Evolutionary conservation across 2,797 vertebrate species (phyloP).

Genomic region (Microctenopoma steveboyesi): DNA sequence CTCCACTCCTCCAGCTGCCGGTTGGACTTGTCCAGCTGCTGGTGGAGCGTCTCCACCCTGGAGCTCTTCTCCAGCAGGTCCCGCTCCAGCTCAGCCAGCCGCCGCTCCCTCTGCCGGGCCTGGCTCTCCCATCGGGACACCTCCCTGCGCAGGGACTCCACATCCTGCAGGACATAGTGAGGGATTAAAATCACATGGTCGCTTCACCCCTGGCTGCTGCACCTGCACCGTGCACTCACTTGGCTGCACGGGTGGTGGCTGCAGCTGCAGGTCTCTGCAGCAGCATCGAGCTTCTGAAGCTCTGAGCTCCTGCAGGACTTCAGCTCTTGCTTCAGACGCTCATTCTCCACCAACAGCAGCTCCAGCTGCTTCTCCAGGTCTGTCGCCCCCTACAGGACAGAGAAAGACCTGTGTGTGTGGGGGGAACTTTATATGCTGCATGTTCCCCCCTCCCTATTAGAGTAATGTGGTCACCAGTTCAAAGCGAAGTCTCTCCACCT

Average conservation of each 20-base stretch:
- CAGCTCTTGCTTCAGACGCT: slow-evolving; percentile 90
- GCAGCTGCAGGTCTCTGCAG: slow-evolving; percentile 66
- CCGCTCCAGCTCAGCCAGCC: slow-evolving; percentile 84
- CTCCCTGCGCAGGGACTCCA: slow-evolving; percentile 78
- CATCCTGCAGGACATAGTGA: slow-evolving; percentile 38
- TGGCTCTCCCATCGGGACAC: slow-evolving; percentile 84
- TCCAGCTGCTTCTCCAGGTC: slow-evolving; percentile 95
- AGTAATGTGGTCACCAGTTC: slow-evolving; percentile 86
- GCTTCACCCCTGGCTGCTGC: not conserved
- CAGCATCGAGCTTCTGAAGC: slow-evolving; percentile 71
- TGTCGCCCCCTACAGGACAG: slow-evolving; percentile 86
- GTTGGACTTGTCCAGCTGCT: slow-evolving; percentile 85
- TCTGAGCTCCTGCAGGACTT: slow-evolving; percentile 82
- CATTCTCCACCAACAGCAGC: slow-evolving; percentile 90
- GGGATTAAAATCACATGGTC: not conserved
- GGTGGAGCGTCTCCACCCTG: slow-evolving; percentile 83
- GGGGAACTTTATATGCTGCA: not conserved
- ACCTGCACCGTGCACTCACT: slow-evolving; percentile 69
- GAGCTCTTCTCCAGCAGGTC: slow-evolving; percentile 88
- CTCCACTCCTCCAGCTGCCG: slow-evolving; percentile 86
- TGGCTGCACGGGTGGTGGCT: slow-evolving; percentile 82
- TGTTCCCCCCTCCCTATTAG: slow-evolving; percentile 1
- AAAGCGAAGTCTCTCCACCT: slow-evolving; percentile 89
- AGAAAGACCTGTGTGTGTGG: not conserved
- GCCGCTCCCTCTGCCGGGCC: slow-evolving; percentile 80